These are phyloP conservation scores for Desmophyllum pertusum DNA, from an alignment of 92 coral and sea anemone species.

Conservation along the genomic window DNA sequence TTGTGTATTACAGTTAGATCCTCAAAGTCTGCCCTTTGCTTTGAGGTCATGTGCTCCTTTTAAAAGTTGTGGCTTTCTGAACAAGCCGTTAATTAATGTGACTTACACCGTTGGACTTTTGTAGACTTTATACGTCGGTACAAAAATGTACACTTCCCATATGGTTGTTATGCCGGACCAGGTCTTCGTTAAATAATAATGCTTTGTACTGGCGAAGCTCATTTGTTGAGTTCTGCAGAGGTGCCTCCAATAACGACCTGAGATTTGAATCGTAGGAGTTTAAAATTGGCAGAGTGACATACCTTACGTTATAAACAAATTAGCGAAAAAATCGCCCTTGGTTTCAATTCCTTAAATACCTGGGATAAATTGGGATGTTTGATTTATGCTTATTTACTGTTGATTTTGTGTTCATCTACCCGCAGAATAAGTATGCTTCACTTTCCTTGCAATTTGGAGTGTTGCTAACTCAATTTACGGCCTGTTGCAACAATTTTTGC, in stretches of 20 bases:
- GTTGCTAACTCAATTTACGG: neutral
- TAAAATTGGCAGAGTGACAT: neutral
- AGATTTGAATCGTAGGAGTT: neutral
- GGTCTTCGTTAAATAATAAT: neutral
- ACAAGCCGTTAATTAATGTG: constrained; percentile 26
- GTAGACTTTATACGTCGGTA: neutral
- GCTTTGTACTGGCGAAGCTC: neutral
- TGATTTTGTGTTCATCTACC: constrained; percentile 1
- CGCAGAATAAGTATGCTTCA: neutral
- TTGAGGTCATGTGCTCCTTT: constrained; percentile 5
- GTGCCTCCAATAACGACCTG: neutral
- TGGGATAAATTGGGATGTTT: constrained; percentile 29
- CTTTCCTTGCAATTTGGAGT: neutral
- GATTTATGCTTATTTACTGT: constrained; percentile 26
- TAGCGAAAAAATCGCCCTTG: constrained; percentile 36
- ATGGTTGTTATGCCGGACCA: neutral
- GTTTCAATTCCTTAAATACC: constrained; percentile 48
- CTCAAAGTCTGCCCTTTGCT: constrained; percentile 7
- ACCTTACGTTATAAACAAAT: constrained; percentile 33
- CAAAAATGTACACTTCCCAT: constrained; percentile 12
- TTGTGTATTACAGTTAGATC: constrained; percentile 12
- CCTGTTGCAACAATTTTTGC: neutral
- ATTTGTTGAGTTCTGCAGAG: neutral
- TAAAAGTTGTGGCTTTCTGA: constrained; percentile 12
- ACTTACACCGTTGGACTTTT: constrained; percentile 12